These are phyloP conservation scores for Leptura quadrifasciata DNA, from an alignment of 2,888 invertebrate species.

Conservation along the genomic window DNA sequence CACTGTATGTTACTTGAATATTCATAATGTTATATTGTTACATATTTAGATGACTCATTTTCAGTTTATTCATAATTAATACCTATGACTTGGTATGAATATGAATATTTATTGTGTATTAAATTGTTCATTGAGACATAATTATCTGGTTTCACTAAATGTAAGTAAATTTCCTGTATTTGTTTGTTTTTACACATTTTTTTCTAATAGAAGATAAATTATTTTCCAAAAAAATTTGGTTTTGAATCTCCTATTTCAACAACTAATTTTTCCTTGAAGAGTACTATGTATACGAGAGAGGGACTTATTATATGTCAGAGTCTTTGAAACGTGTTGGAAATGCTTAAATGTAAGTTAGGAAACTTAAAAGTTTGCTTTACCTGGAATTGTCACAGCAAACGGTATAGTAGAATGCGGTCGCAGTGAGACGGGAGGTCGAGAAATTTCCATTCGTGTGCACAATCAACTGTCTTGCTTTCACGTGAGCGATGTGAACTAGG, in stretches of 20 bases:
- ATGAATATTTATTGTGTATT: not conserved
- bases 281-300: not conserved
- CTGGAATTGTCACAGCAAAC: no score
- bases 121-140: not conserved
- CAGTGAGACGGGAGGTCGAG: no score
- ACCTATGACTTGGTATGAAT: conserved; percentile 11
- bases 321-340: not conserved
- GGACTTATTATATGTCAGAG: not conserved
- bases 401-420: no score
- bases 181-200: no score
- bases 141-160: not conserved
- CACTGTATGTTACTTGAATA: conserved; percentile 19
- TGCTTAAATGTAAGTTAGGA: no score
- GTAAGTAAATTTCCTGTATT: not conserved
- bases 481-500: no score
- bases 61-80: conserved; percentile 11
- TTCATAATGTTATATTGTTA: conserved; percentile 21
- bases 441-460: no score
- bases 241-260: conserved; percentile 36
- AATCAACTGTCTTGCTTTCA: no score
- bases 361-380: no score
- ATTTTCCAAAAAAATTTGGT: conserved; percentile 3
- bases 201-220: no score
- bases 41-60: conserved; percentile 24
- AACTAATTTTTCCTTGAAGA: not conserved